phyloP scores from a whole-genome alignment of 1,140 invertebrate genomes.

The Protaetia brevitarsis region DNA sequence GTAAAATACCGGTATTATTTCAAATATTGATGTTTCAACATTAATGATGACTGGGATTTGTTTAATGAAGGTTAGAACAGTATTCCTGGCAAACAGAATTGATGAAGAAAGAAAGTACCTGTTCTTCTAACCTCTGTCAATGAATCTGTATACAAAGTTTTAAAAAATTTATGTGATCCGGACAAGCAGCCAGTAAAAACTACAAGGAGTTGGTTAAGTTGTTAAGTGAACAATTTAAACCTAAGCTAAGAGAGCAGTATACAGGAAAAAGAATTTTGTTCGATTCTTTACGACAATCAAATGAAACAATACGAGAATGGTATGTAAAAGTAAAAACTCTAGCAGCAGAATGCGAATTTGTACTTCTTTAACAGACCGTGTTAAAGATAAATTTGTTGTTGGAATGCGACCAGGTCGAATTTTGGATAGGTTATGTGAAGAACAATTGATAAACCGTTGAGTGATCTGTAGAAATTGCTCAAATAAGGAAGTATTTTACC shows the following conservation, averaged over 20 bases:
- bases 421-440: constrained; percentile 30
- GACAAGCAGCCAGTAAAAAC: constrained; percentile 32
- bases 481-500: not conserved
- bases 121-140: constrained; percentile 30
- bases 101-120: not conserved
- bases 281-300: constrained; percentile 30
- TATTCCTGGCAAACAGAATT: not conserved
- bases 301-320: constrained; percentile 33
- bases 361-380: constrained; percentile 27
- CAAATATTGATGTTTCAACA: not conserved
- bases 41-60: not conserved
- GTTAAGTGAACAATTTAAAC: not conserved
- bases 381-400: constrained; percentile 40
- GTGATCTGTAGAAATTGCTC: not conserved
- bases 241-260: not conserved
- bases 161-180: constrained; percentile 38
- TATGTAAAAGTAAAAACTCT: constrained; percentile 32
- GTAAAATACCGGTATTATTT: not conserved
- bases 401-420: constrained; percentile 31
- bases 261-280: constrained; percentile 31
- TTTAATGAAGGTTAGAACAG: not conserved
- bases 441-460: not conserved
- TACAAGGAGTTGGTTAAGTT: constrained; percentile 22
- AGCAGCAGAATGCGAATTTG: constrained; percentile 34
- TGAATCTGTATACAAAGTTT: constrained; percentile 30